Percentiles rank a stretch among this genome's conserved stretches.
phyloP scores from a whole-genome alignment of 2,888 invertebrate species.

The Tenthredo livida region DNA sequence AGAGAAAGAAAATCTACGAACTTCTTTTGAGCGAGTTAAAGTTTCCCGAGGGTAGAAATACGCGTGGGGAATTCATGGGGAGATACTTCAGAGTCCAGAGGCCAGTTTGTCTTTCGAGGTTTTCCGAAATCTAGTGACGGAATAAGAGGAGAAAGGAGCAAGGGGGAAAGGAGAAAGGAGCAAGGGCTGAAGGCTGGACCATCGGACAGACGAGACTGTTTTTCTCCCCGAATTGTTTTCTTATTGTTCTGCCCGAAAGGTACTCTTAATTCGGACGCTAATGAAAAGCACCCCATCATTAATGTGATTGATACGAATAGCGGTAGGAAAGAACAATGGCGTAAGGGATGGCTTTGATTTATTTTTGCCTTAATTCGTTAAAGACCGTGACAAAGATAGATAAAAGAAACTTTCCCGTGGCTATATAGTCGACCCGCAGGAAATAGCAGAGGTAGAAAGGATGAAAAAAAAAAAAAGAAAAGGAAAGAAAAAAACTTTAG shows the following conservation, averaged over 20 bases:
- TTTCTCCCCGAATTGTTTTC: constrained; percentile 41
- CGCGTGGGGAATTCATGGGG: neutral
- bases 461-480: neutral
- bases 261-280: constrained; percentile 49
- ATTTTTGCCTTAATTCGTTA: constrained; percentile 45
- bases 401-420: neutral
- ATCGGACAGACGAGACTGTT: constrained; percentile 19
- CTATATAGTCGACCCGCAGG: constrained; percentile 15
- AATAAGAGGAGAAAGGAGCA: neutral
- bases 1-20: neutral
- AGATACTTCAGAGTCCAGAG: neutral
- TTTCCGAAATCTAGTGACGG: constrained; percentile 31
- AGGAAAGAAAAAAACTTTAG: neutral
- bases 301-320: constrained; percentile 54
- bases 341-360: constrained; percentile 43
- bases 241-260: constrained; percentile 17
- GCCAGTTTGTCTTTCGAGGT: constrained; percentile 29
- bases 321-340: constrained; percentile 42
- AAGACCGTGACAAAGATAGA: constrained; percentile 30
- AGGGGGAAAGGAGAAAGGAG: neutral
- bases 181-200: neutral
- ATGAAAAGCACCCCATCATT: constrained; percentile 55
- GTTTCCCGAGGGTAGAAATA: neutral
- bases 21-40: constrained; percentile 29
- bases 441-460: neutral